Conservation (phyloP, 2,888 invertebrate species). For the Empis stercorea region DNA sequence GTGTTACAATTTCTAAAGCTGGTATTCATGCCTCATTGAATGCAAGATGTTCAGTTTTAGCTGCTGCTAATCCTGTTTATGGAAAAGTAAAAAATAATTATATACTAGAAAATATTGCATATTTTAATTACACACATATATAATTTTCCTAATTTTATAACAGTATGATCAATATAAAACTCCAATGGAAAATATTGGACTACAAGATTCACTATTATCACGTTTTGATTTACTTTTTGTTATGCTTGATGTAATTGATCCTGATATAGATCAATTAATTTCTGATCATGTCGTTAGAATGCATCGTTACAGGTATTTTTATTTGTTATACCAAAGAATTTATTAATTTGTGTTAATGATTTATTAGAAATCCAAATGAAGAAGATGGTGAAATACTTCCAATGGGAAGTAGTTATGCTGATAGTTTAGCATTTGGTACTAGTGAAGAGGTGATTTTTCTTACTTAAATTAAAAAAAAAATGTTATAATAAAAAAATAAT, state of each 20-base stretch:
- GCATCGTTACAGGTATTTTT: conserved; percentile 72
- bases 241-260: conserved; percentile 85
- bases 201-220: conserved; percentile 92
- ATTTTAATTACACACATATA: too few species aligned
- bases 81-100: conserved; percentile 79
- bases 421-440: conserved; percentile 70
- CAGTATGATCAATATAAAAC: conserved; percentile 98
- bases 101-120: too few species aligned
- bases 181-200: conserved; percentile 98
- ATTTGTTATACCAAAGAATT: background rate
- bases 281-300: conserved; percentile 95
- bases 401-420: conserved; percentile 63
- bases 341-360: background rate
- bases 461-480: background rate
- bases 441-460: conserved; percentile 49
- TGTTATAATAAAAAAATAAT: background rate
- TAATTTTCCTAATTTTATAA: conserved; percentile 6
- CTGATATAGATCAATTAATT: conserved; percentile 80
- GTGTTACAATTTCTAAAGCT: conserved; percentile 95
- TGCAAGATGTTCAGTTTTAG: conserved; percentile 92
- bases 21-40: conserved; percentile 97
- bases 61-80: conserved; percentile 99
- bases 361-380: conserved; percentile 69
- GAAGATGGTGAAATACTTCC: conserved; percentile 88
- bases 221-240: conserved; percentile 98